phyloP scores from a whole-genome alignment of 2,888 invertebrate genomes.

The Hirtodrosophila alboralis region DNA sequence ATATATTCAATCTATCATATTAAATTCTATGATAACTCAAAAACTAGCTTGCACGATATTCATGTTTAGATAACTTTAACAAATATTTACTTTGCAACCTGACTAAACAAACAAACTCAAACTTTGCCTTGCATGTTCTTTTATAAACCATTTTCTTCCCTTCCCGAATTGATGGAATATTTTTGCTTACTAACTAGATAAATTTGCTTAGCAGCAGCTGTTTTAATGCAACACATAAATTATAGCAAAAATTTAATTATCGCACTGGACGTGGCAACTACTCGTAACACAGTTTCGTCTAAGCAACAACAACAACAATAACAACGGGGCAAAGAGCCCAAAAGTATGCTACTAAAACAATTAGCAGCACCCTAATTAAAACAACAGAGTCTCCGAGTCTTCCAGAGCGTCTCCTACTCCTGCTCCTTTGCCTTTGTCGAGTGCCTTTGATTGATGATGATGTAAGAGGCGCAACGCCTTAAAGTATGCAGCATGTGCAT shows the following conservation, averaged over 20 bases:
- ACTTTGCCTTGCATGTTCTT: conserved; percentile 4
- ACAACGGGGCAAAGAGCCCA: conserved; percentile 37
- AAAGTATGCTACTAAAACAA: conserved; percentile 79
- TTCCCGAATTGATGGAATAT: conserved; percentile 28
- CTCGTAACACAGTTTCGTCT: conserved; percentile 65
- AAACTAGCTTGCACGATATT: neutral
- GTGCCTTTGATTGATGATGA: conserved; percentile 71
- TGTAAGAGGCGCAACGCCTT: conserved; percentile 54
- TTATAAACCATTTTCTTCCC: conserved; percentile 3
- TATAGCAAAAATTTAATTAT: conserved; percentile 73
- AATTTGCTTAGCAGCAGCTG: conserved; percentile 60
- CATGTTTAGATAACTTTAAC: conserved; percentile 10
- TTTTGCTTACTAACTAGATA: conserved; percentile 40
- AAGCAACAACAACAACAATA: conserved; percentile 7
- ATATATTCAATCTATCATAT: too few relatives aligned
- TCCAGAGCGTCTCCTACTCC: conserved; percentile 3
- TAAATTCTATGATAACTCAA: too few relatives aligned
- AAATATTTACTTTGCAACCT: conserved; percentile 1
- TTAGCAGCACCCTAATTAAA: conserved; percentile 76
- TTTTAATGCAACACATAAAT: conserved; percentile 66
- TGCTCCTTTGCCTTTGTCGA: too few relatives aligned
- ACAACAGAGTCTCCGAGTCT: conserved; percentile 46
- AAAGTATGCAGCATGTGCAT: conserved; percentile 66
- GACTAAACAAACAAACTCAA: neutral
- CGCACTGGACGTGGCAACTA: conserved; percentile 57